Percentiles rank a stretch among this genome's conserved stretches.
phyloP scores from a whole-genome alignment of 2,797 vertebrate genomes.

The Lophotriccus pileatus region DNA sequence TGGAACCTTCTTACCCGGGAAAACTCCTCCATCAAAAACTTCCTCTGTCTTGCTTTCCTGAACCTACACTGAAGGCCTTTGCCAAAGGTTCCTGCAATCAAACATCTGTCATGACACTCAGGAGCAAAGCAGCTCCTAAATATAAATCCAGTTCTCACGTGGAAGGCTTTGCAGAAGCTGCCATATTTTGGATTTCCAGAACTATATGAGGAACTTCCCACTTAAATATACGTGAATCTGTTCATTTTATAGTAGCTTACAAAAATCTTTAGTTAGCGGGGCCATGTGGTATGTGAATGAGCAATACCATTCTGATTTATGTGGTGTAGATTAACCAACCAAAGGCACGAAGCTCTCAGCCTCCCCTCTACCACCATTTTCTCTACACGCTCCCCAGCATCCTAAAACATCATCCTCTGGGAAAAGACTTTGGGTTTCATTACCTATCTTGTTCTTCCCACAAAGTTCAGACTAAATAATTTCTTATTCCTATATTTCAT shows the following conservation, averaged over 20 bases:
- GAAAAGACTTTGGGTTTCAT: not conserved
- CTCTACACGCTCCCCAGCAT: not conserved
- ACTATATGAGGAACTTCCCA: not conserved
- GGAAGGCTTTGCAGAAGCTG: not conserved
- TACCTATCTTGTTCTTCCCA: not conserved
- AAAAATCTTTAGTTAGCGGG: not conserved
- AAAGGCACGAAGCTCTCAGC: not conserved
- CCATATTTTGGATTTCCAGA: not conserved
- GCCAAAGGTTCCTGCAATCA: not conserved
- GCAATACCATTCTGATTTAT: not conserved
- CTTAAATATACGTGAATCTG: not conserved
- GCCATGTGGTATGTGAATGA: not conserved
- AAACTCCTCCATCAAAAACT: not conserved
- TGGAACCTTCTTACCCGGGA: not conserved
- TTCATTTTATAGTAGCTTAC: not conserved
- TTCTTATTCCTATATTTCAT: not conserved
- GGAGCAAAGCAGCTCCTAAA: not conserved
- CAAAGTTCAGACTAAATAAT: not conserved
- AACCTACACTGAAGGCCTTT: not conserved
- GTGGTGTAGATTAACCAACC: not conserved
- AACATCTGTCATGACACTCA: accelerated
- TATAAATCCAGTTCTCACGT: not conserved
- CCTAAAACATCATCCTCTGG: not conserved
- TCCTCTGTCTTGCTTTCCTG: not conserved
- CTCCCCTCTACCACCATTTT: not conserved